Percentiles rank a stretch among this genome's conserved stretches.
Conservation (phyloP, 1,140 invertebrate genomes). For the Ctenoplectra terminalis region DNA sequence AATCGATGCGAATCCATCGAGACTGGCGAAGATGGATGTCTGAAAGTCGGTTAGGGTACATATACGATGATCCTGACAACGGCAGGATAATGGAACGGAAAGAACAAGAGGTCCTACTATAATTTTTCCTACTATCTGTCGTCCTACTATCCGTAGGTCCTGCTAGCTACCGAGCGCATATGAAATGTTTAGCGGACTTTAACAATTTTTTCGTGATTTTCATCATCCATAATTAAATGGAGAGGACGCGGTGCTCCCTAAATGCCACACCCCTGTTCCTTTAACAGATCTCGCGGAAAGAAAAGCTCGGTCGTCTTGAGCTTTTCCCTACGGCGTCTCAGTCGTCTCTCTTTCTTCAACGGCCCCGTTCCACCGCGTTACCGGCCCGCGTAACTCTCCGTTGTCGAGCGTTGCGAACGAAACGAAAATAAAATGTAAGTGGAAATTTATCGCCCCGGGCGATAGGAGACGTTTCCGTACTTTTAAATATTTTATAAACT, state of each 20-base stretch:
- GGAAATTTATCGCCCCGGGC: conserved; percentile 83
- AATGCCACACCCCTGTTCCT: conserved; percentile 21
- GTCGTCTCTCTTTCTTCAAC: conserved; percentile 50
- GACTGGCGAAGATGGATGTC: conserved; percentile 9
- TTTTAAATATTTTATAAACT: conserved; percentile 84
- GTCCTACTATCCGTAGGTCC: too few relatives aligned
- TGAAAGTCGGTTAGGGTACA: neutral
- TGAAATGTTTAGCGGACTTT: neutral
- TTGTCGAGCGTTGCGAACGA: conserved; percentile 76
- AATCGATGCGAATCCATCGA: conserved; percentile 77
- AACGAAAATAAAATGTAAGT: conserved; percentile 84
- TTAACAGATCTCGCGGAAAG: conserved; percentile 52
- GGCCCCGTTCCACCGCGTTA: conserved; percentile 46
- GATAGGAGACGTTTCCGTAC: conserved; percentile 83
- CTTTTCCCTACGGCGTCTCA: conserved; percentile 63
- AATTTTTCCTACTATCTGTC: too few relatives aligned
- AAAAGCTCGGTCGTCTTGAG: conserved; percentile 45
- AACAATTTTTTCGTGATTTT: conserved; percentile 11
- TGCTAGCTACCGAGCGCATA: too few relatives aligned
- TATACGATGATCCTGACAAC: neutral
- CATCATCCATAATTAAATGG: conserved; percentile 34
- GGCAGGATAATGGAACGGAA: too few relatives aligned
- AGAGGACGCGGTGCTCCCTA: conserved; percentile 35
- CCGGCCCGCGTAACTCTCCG: conserved; percentile 65
- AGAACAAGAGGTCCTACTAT: too few relatives aligned